A percentile compares a stretch with the other conserved stretches of the same genome.
These are phyloP conservation scores for Ceratina calcarata DNA, from an alignment of 1,140 invertebrate species.

Conservation along the genomic window DNA sequence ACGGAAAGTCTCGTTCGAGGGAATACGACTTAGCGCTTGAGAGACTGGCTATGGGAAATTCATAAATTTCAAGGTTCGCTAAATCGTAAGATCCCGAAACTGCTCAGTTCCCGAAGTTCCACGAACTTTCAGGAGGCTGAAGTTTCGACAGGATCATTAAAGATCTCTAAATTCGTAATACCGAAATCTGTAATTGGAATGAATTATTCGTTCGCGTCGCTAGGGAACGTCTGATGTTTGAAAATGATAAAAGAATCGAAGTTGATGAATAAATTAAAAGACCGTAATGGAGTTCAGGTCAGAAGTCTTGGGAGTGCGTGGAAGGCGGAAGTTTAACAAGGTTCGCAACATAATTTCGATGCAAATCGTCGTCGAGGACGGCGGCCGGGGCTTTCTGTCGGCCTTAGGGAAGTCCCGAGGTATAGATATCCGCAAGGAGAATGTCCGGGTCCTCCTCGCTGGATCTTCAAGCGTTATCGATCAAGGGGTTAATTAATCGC, in stretches of 20 bases:
- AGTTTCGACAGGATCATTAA: not conserved
- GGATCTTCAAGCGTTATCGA: slow-evolving; percentile 28
- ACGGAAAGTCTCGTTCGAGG: no score
- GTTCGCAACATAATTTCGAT: not conserved
- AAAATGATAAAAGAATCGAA: no score
- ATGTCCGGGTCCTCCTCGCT: not conserved
- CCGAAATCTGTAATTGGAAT: no score
- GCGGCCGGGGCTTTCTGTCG: not conserved
- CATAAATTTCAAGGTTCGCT: slow-evolving; percentile 1
- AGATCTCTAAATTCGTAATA: no score
- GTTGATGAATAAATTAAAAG: no score
- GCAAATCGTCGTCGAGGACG: not conserved
- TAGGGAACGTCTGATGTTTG: no score
- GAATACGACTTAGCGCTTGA: no score
- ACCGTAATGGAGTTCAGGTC: no score
- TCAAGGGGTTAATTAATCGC: slow-evolving; percentile 43
- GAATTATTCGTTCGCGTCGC: no score
- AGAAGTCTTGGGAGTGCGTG: no score
- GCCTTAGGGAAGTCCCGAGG: not conserved
- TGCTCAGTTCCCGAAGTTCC: not conserved
- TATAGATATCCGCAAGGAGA: slow-evolving; percentile 5
- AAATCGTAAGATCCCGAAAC: not conserved
- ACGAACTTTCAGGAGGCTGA: not conserved
- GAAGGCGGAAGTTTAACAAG: no score
- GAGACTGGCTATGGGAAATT: not conserved